Base-by-base conservation (phyloP, 2,797 vertebrate genomes). In the Smutsia gigantea region DNA sequence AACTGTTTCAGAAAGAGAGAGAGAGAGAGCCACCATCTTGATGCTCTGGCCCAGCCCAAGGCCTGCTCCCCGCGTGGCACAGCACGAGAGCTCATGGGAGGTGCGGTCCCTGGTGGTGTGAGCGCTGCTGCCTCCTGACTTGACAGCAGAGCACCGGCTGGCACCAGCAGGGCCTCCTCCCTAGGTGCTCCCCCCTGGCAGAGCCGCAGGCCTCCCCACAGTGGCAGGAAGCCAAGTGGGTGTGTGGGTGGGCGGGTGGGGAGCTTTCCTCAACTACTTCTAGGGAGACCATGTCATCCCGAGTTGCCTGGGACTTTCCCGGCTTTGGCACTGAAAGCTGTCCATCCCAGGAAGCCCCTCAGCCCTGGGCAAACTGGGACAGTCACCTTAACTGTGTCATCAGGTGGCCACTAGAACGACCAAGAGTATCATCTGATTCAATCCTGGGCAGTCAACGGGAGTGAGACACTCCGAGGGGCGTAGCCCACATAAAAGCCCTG, bases 31-130 rank as follows among this genome's bases (percentile, higher is more conserved):
- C 23, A 0, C 66, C 31, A 37, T 61, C 77, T 14, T 11, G 39
- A 49, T 18, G 9, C 49, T 68, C 7, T 34, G 66, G 49, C 49
- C 21, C n/a, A 8, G 53, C 23, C 39, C 78, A 17, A 7, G n/a
- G 46, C 87, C 57, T 8, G 13, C 39, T 18, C 39, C 55, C 55
- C 21, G 2, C 6, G 0, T 7, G 2, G 29, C 0, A 0, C 61
- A 25, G 59, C 15, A 66, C 8, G 19, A 51, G 57, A 5, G 23
- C 15, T 4, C 9, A 1, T 5, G 61, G 75, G 17, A 23, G 29
- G 72, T 31, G 2, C 49, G 2, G 55, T n/a, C 85, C 34, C 19
- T 5, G 69, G 31, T 42, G 23, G 18, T 0, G 29, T 1, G 17
- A 15, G 55, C 61, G 1, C 21, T 13, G n/a, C 57, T 23, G 59